A percentile compares a stretch with the other conserved stretches of the same genome.
Evolutionary conservation across 1,140 invertebrate genomes (phyloP).

Genomic region (Sitobion miscanthi): DNA sequence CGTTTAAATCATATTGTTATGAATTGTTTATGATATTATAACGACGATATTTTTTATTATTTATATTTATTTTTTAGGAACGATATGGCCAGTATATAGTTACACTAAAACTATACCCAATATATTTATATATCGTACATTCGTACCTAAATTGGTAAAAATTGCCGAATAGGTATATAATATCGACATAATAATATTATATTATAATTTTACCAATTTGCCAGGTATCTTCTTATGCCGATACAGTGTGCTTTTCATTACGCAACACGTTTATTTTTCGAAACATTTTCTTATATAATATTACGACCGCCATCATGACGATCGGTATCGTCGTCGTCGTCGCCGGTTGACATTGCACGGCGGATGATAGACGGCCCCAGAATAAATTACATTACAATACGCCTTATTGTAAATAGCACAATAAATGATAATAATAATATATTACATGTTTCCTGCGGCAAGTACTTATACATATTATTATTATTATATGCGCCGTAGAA

Average conservation of each 20-base stretch:
- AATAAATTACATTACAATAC: constrained; percentile 18
- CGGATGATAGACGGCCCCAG: not conserved
- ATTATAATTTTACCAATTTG: not conserved
- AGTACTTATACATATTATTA: not conserved
- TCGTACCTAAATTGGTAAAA: not conserved
- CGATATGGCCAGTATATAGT: not conserved
- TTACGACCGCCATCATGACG: not conserved
- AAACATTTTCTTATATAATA: not conserved
- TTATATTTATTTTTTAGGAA: not conserved
- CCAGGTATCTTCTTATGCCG: not conserved
- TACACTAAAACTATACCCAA: not conserved
- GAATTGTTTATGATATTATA: not conserved
- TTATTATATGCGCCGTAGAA: not conserved
- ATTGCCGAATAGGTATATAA: not conserved
- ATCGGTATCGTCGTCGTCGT: not conserved
- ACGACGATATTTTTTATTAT: not conserved
- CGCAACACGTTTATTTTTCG: not conserved
- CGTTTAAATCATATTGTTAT: not conserved
- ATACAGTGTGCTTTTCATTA: not conserved
- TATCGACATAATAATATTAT: not conserved
- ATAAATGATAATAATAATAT: constrained; percentile 25
- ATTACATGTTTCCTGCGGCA: not conserved
- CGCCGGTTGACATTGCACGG: not conserved
- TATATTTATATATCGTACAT: no score
- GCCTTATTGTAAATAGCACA: not conserved